Evolutionary conservation across 2,888 invertebrate species (phyloP), one percentile per base, ranked within the genome.

Genomic region (Athetis lepigone): DNA sequence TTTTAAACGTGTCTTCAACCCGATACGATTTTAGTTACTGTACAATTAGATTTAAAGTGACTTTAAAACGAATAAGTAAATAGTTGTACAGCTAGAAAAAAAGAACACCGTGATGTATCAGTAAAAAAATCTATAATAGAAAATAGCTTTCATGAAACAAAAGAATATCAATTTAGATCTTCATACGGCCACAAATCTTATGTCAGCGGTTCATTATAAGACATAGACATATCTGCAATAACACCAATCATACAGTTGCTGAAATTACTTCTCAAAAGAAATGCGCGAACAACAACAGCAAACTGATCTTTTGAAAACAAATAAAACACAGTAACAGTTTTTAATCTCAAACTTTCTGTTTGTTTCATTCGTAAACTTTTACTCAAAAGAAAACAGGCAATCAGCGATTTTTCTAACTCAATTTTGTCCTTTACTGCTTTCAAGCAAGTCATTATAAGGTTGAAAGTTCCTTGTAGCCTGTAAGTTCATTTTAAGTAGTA

Each of bases 301-400:
- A 50, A 40, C 11, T 45, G 13, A 43, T 21, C 3, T 52, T 46
- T 2, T 9, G 8, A 51, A 52, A 33, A 40, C 23, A 50, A 63
- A 69, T 43, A 27, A 46, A 66, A 55, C 18, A 47, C 40, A 6
- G 18, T 19, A 36, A 64, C 25, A 52, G 27, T 43, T 45, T 43
- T 46, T 29, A 45, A 66, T 70, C n/a, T 23, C 19, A 60, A 56
- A 57, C n/a, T 56, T 56, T 39, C 16, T 18, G 21, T 18, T 33
- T 55, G 37, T 61, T 71, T 45, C n/a, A 50, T 59, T 58, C 50
- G 13, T 19, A 71, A 71, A 71, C 50, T 56, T 68, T 7, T 45
- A 5, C 19, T 40, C 36, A 3, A 63, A 67, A 71, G 36, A 51
- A n/a, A 72, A 45, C 39, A 52, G 19, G 55, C 45, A 58, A 45